phyloP scores from a whole-genome alignment of 2,797 vertebrate species.

The Melanotaenia maccullochi region DNA sequence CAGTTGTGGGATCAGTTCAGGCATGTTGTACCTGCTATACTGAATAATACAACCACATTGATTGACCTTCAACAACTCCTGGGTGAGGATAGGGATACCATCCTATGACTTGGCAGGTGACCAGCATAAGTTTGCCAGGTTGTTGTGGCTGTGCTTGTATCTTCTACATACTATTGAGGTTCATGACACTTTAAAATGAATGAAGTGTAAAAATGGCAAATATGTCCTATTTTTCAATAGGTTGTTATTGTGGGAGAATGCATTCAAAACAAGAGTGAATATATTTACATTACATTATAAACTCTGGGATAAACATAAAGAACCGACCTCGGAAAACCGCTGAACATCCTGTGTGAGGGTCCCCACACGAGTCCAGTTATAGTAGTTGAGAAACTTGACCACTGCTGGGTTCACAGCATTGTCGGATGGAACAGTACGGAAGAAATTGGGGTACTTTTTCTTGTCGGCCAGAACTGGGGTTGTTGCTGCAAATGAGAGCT shows the following conservation, averaged over 20 bases:
- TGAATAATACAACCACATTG: too few species aligned
- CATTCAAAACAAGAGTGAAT: background rate
- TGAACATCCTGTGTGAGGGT: constrained; percentile 98
- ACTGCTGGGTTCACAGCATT: constrained; percentile 98
- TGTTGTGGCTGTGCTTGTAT: background rate
- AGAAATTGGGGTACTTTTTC: constrained; percentile 99
- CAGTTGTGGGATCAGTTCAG: too few species aligned
- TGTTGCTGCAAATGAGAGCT: constrained; percentile 98
- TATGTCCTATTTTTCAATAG: too few species aligned
- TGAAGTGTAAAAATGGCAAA: background rate
- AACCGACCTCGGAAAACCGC: constrained; percentile 96
- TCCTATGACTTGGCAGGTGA: too few species aligned
- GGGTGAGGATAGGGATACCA: too few species aligned
- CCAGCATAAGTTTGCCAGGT: background rate
- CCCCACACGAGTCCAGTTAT: constrained; percentile 96
- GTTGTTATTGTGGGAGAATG: background rate
- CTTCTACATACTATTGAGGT: too few species aligned
- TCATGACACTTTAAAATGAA: background rate
- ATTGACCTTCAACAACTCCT: too few species aligned
- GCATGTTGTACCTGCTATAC: too few species aligned
- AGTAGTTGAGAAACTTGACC: constrained; percentile 93
- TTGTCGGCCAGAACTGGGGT: constrained; percentile 97
- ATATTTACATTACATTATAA: background rate
- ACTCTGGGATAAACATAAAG: background rate
- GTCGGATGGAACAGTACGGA: constrained; percentile 98